phyloP scores from a whole-genome alignment of 2,113 vertebrate species.

The Marcusenius ussheri region DNA sequence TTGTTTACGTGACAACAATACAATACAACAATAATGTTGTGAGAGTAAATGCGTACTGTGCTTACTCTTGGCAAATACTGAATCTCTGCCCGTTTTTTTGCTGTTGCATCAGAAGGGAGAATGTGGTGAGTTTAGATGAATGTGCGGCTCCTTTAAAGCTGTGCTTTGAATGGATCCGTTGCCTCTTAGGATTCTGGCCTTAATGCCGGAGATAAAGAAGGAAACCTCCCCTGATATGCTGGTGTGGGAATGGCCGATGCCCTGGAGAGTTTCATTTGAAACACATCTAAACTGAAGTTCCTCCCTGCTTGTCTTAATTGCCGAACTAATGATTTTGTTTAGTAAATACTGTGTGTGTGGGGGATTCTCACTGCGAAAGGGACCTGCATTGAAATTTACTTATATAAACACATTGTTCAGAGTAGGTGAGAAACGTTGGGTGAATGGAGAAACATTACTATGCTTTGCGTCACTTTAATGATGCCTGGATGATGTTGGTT shows the following conservation, averaged over 20 bases:
- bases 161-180: neutral
- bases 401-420: neutral
- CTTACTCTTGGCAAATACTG: neutral
- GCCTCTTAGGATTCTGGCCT: neutral
- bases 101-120: neutral
- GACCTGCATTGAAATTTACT: neutral
- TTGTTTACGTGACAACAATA: neutral
- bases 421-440: neutral
- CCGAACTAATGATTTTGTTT: constrained; percentile 3
- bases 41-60: neutral
- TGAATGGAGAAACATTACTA: neutral
- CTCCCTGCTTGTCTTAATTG: constrained; percentile 8
- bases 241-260: constrained; percentile 31
- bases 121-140: neutral
- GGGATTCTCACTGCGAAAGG: neutral
- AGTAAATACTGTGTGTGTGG: neutral
- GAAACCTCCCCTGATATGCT: constrained; percentile 25
- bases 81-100: neutral
- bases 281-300: constrained; percentile 20
- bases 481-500: neutral
- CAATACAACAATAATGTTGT: neutral
- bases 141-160: neutral
- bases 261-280: constrained; percentile 19
- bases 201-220: neutral
- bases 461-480: neutral